Evolutionary conservation across 1,140 invertebrate species (phyloP).

Genomic region (Oryzaephilus surinamensis): DNA sequence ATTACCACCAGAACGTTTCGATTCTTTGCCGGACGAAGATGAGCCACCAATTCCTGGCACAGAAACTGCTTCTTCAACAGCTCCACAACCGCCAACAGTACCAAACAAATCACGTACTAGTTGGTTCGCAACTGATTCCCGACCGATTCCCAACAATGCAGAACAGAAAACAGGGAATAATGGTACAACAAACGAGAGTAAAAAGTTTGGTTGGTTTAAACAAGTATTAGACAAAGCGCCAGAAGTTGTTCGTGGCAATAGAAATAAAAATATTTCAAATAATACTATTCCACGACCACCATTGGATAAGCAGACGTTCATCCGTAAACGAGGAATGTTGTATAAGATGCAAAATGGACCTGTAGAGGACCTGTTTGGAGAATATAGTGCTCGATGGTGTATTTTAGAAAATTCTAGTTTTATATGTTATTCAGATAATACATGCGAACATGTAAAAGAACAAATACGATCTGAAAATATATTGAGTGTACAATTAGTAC

Average conservation of each 20-base stretch:
- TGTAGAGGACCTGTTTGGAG: conserved; percentile 36
- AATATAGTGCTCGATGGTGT: conserved; percentile 34
- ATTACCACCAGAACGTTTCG: conserved; percentile 38
- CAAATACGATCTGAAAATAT: conserved; percentile 44
- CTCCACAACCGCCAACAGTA: conserved; percentile 2
- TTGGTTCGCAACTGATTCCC: conserved; percentile 19
- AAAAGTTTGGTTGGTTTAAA: conserved; percentile 28
- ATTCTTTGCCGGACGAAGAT: conserved; percentile 34
- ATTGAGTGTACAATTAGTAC: conserved; percentile 50
- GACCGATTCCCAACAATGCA: neutral
- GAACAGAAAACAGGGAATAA: conserved; percentile 18
- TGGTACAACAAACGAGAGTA: no score
- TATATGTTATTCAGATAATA: conserved; percentile 31
- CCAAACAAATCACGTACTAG: conserved; percentile 19
- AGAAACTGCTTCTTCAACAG: conserved; percentile 5
- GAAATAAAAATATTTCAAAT: conserved; percentile 15
- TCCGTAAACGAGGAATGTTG: conserved; percentile 33
- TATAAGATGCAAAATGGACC: conserved; percentile 33
- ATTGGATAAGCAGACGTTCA: conserved; percentile 20
- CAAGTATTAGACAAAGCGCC: conserved; percentile 27
- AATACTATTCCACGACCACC: conserved; percentile 20
- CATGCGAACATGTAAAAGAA: conserved; percentile 40
- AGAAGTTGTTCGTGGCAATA: conserved; percentile 23
- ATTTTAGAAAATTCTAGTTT: conserved; percentile 30
- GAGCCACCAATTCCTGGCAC: conserved; percentile 4